These are phyloP conservation scores for Linhomoeus sp. DNA, from an alignment of 2,888 invertebrate species.

Conservation along the genomic window DNA sequence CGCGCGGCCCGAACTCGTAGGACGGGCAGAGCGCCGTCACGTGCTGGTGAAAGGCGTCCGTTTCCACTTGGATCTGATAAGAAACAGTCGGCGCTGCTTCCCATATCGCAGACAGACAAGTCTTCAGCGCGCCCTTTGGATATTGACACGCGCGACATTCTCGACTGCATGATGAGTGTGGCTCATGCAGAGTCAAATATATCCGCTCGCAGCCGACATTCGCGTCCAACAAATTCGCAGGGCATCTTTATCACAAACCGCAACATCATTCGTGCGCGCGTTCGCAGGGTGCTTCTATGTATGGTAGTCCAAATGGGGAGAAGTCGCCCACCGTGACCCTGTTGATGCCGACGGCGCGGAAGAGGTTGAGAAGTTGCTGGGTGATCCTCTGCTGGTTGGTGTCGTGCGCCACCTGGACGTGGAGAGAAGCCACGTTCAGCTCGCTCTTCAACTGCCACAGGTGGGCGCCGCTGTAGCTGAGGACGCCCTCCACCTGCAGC, in stretches of 20 bases:
- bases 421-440: slow-evolving; percentile 30
- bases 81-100: no score
- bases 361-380: slow-evolving; percentile 11
- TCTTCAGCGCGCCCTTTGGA: no score
- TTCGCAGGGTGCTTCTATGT: no score
- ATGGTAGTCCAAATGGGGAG: no score
- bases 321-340: slow-evolving; percentile 30
- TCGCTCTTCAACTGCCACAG: slow-evolving; percentile 36
- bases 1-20: slow-evolving; percentile 3
- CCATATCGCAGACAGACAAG: no score
- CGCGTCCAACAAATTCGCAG: no score
- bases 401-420: slow-evolving; percentile 26
- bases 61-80: slow-evolving; percentile 33
- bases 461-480: slow-evolving; percentile 34
- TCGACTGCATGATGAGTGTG: no score
- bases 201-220: no score
- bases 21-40: slow-evolving; percentile 29
- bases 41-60: slow-evolving; percentile 29
- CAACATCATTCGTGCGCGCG: no score
- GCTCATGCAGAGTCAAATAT: no score
- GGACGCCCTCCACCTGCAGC: slow-evolving; percentile 31
- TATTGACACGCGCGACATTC: no score
- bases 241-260: no score
- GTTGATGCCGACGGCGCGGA: slow-evolving; percentile 24
- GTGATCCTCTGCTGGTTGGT: slow-evolving; percentile 19